A percentile compares a stretch with the other conserved stretches of the same genome.
Evolutionary conservation across 2,888 invertebrate species (phyloP).

Genomic region (Phortica okadai): DNA sequence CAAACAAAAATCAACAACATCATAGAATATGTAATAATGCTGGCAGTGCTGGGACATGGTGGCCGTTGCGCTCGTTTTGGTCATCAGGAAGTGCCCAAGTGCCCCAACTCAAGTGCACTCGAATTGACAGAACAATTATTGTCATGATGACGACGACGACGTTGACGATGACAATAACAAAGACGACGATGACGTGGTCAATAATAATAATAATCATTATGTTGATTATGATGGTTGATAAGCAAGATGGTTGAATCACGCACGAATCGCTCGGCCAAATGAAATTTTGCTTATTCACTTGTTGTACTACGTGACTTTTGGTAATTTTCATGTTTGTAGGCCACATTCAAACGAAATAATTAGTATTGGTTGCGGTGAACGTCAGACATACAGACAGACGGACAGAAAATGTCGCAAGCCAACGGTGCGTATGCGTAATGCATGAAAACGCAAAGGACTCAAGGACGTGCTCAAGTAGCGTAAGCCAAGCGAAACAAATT

Average conservation of each 20-base stretch:
- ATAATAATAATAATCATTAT: conserved; percentile 35
- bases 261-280: conserved; percentile 23
- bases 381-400: not conserved
- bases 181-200: not conserved
- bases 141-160: not conserved
- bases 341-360: not conserved
- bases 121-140: conserved; percentile 68
- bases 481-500: not conserved
- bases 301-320: conserved; percentile 61
- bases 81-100: not conserved
- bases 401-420: conserved; percentile 24
- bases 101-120: conserved; percentile 52
- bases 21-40: too few relatives aligned
- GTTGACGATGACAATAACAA: not conserved
- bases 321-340: conserved; percentile 51
- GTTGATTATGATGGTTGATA: conserved; percentile 57
- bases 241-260: conserved; percentile 43
- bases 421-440: conserved; percentile 56
- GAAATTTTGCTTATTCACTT: conserved; percentile 53
- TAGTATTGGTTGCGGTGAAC: not conserved
- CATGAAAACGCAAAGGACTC: not conserved
- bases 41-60: too few relatives aligned
- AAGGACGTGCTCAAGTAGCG: not conserved
- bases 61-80: not conserved
- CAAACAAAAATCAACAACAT: too few relatives aligned